Evolutionary conservation across 2,888 invertebrate genomes (phyloP).

Genomic region (Pristionchus entomophagus): DNA sequence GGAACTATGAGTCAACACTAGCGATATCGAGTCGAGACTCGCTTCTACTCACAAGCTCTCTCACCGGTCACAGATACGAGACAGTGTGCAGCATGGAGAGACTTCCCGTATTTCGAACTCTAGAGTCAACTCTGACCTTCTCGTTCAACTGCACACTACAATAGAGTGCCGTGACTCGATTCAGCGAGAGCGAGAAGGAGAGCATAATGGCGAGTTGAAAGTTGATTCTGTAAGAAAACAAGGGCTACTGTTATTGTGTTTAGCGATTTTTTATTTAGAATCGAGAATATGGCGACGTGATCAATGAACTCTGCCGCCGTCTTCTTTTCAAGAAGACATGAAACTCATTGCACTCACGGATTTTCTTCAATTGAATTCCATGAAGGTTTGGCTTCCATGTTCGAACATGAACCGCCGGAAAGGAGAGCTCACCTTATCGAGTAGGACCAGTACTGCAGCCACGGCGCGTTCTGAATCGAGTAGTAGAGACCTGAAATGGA

Average conservation of each 20-base stretch:
- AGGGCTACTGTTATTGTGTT: no score
- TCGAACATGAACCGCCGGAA: no score
- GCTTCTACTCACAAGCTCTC: not conserved
- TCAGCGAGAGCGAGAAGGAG: not conserved
- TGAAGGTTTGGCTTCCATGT: no score
- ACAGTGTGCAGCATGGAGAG: not conserved
- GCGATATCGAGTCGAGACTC: no score
- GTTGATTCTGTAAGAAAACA: not conserved
- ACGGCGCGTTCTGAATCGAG: not conserved
- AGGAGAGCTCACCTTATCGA: no score
- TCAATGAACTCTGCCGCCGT: no score
- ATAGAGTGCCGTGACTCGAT: not conserved
- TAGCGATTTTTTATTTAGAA: no score
- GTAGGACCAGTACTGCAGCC: no score
- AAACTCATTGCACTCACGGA: not conserved
- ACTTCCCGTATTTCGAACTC: not conserved
- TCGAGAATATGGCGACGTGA: no score
- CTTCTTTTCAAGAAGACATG: not conserved
- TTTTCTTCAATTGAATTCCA: not conserved
- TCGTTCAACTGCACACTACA: not conserved
- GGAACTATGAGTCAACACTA: no score
- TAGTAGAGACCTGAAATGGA: not conserved
- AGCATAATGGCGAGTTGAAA: not conserved
- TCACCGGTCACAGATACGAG: not conserved
- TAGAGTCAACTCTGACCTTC: not conserved